Evolutionary conservation across 2,888 invertebrate genomes (phyloP).

Genomic region (Altica lythri): DNA sequence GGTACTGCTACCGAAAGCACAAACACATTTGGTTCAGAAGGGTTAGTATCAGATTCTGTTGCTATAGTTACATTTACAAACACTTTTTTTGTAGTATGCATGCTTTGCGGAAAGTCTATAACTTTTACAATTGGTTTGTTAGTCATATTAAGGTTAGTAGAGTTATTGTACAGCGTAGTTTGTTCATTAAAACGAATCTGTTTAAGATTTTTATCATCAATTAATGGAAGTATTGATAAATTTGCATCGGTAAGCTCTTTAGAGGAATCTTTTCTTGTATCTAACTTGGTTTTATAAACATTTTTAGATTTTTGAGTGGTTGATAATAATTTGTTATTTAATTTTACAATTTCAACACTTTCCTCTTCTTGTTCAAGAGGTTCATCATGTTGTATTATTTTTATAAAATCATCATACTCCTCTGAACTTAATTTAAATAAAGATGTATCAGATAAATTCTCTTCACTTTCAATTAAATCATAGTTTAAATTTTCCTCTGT

Average conservation of each 20-base stretch:
- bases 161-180: constrained; percentile 39
- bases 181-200: constrained; percentile 42
- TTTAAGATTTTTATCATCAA: constrained; percentile 35
- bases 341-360: constrained; percentile 58
- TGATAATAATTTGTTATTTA: constrained; percentile 48
- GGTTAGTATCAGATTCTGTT: constrained; percentile 65
- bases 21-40: constrained; percentile 71
- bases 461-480: constrained; percentile 9
- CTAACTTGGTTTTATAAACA: constrained; percentile 37
- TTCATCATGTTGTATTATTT: constrained; percentile 57
- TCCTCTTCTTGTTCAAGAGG: constrained; percentile 51
- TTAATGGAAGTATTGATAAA: constrained; percentile 40
- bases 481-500: constrained; percentile 15
- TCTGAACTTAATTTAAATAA: constrained; percentile 34
- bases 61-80: constrained; percentile 83
- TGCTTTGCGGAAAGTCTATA: constrained; percentile 55
- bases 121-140: constrained; percentile 46
- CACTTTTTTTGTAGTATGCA: constrained; percentile 63
- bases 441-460: constrained; percentile 33
- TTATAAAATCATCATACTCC: constrained; percentile 42
- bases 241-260: constrained; percentile 52
- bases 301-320: constrained; percentile 48
- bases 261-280: constrained; percentile 40
- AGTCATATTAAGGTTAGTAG: constrained; percentile 40
- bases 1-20: constrained; percentile 82